phyloP scores from a whole-genome alignment of 2,888 invertebrate genomes.

The Labia minor region DNA sequence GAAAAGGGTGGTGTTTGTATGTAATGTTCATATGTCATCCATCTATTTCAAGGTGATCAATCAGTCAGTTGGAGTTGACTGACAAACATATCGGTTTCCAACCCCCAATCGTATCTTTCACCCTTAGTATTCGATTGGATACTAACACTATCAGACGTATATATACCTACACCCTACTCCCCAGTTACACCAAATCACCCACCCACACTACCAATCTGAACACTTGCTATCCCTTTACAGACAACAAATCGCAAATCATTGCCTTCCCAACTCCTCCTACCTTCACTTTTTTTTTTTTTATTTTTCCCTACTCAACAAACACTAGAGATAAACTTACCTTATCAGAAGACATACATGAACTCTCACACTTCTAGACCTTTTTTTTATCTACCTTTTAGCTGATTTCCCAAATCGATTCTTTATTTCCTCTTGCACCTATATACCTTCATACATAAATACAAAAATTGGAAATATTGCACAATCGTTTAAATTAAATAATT shows the following conservation, averaged over 20 bases:
- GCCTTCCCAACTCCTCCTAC: background rate
- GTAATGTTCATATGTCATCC: background rate
- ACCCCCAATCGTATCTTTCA: background rate
- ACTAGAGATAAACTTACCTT: too few relatives aligned
- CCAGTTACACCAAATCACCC: background rate
- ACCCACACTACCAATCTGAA: too few relatives aligned
- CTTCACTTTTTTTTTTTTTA: background rate
- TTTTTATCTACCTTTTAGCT: background rate
- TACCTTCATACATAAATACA: too few relatives aligned
- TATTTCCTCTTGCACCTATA: too few relatives aligned
- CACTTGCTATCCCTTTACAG: too few relatives aligned
- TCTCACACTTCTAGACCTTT: background rate
- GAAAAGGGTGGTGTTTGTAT: background rate
- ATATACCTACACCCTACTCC: too few relatives aligned
- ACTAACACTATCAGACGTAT: background rate
- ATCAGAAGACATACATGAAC: too few relatives aligned
- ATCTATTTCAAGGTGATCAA: background rate
- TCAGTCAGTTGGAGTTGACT: slow-evolving; percentile 1
- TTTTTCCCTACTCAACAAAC: background rate
- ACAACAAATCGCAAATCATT: slow-evolving; percentile 3
- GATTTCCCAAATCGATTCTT: slow-evolving; percentile 7
- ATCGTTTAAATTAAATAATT: too few relatives aligned
- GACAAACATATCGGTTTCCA: background rate
- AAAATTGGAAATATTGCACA: too few relatives aligned
- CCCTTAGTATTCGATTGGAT: background rate